Evolutionary conservation across 2,113 vertebrate genomes (phyloP), one percentile per base, ranked within the genome.

Genomic region (Odontophorus gujanensis): DNA sequence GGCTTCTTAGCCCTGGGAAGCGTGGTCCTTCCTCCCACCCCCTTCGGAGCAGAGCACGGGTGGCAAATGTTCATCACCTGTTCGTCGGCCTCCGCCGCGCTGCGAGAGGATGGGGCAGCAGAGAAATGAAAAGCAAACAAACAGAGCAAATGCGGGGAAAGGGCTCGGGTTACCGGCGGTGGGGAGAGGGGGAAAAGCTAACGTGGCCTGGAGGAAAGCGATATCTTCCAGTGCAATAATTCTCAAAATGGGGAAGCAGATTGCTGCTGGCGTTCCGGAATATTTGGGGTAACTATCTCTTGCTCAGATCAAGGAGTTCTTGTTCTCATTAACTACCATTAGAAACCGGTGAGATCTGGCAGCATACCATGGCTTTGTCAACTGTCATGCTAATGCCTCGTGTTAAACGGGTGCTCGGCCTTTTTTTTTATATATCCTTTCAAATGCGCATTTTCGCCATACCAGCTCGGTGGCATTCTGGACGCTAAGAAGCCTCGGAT

Each of bases 371-470:
- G 55, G 74, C 92, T 90, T 83, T 89, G 77, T 66, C 86, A 92
- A 89, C 47, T 94, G 90, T 94, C 95, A 96, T 97, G 93, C 92
- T 87, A 96, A 96, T 95, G 87, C 79, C 92, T n/a, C 65, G 3
- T 20, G 78, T 88, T 63, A 80, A 95, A 87, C 85, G 85, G 91
- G 88, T 53, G 72, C 75, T 53, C n/a, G 47, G 61, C 69, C 40
- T 77, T 78, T 86, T 78, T 57, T 43, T 40, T 40, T 40, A 28
- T 8, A 92, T 62, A 92, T 89, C 87, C 85, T 96, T 96, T 95
- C 95, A 96, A 95, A 96, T 86, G 92, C 89, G 89, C 93, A 95
- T 93, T 96, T 72, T 95, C 93, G 91, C 74, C 92, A 66, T 20
- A 36, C 50, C 93, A 38, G 74, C 50, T 68, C 82, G 26, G 51